Evolutionary conservation across 2,797 vertebrate genomes (phyloP).

Genomic region (Phoeniculus purpureus): DNA sequence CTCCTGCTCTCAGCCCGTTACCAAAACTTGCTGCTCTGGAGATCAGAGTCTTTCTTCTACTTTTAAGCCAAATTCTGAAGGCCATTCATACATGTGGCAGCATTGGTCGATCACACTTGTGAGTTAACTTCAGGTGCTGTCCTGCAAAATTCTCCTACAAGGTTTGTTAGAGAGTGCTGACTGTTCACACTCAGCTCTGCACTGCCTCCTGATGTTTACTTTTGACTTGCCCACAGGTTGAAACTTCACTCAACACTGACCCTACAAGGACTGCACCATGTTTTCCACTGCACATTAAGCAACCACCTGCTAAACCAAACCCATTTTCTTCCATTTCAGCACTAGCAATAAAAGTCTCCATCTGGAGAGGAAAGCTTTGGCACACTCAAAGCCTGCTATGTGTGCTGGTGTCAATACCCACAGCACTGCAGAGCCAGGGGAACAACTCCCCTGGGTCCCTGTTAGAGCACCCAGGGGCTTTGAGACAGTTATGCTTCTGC

Average conservation of each 20-base stretch:
- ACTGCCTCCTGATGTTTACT: neutral
- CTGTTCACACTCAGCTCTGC: neutral
- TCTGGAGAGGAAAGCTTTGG: neutral
- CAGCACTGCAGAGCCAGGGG: neutral
- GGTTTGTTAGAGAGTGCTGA: neutral
- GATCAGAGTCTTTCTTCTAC: neutral
- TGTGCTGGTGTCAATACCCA: neutral
- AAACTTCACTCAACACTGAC: neutral
- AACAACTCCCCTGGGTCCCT: neutral
- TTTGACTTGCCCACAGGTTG: neutral
- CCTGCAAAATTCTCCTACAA: neutral
- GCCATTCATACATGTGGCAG: neutral
- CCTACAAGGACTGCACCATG: neutral
- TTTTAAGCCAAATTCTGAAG: neutral
- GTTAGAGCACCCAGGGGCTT: neutral
- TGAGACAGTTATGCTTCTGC: neutral
- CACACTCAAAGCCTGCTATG: neutral
- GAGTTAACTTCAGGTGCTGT: neutral
- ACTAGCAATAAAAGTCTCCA: neutral
- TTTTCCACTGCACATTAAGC: neutral
- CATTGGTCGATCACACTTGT: neutral
- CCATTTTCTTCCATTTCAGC: neutral
- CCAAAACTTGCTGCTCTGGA: neutral
- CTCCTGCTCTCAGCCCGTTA: neutral
- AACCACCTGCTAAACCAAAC: neutral